Evolutionary conservation across 2,888 invertebrate genomes (phyloP).

Genomic region (Nipponacmea schrenckii): DNA sequence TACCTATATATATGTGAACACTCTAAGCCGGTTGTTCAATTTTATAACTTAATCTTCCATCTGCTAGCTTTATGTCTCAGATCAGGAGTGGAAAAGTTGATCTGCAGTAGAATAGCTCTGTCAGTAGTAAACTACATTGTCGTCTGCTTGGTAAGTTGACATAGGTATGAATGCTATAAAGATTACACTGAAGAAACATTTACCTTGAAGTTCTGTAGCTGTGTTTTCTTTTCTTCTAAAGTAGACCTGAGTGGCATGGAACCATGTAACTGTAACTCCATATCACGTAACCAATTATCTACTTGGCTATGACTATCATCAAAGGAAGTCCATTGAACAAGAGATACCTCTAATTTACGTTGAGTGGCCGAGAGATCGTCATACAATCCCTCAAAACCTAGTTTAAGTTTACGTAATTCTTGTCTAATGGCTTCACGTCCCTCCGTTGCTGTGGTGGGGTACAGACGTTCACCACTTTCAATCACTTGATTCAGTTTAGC

Average conservation of each 20-base stretch:
- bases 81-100: too few species aligned
- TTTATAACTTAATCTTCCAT: too few species aligned
- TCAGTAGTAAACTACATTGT: too few species aligned
- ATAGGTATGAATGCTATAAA: too few species aligned
- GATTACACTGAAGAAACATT: too few species aligned
- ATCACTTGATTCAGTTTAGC: slow-evolving; percentile 81
- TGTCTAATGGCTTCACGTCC: slow-evolving; percentile 90
- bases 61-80: too few species aligned
- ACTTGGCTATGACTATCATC: slow-evolving; percentile 86
- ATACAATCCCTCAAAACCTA: slow-evolving; percentile 88
- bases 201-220: slow-evolving; percentile 69
- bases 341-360: slow-evolving; percentile 84
- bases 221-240: slow-evolving; percentile 89
- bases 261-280: slow-evolving; percentile 80
- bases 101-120: too few species aligned
- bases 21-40: too few species aligned
- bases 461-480: slow-evolving; percentile 85
- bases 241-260: slow-evolving; percentile 86
- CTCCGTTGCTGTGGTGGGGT: slow-evolving; percentile 90
- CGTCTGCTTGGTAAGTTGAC: too few species aligned
- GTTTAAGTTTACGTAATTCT: slow-evolving; percentile 82
- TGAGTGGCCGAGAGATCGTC: slow-evolving; percentile 86
- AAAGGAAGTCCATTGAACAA: slow-evolving; percentile 92
- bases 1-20: too few species aligned
- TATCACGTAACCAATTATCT: slow-evolving; percentile 80